A percentile compares a stretch with the other conserved stretches of the same genome.
Conservation (phyloP, 2,797 vertebrate genomes). For the Pseudochaenichthys georgianus region DNA sequence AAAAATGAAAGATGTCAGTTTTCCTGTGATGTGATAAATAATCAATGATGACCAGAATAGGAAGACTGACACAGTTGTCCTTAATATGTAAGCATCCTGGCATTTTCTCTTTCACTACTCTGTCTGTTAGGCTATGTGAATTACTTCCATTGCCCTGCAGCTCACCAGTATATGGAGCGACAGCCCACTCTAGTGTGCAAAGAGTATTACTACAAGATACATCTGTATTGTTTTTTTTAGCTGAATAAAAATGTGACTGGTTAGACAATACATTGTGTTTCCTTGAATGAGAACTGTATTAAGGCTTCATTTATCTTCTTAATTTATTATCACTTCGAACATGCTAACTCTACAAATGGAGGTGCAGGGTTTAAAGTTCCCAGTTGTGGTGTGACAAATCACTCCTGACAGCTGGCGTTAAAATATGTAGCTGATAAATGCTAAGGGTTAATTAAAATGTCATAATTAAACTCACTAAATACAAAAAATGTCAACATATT, state of each 20-base stretch:
- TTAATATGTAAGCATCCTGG: neutral
- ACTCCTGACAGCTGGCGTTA: no score
- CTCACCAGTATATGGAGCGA: constrained; percentile 8
- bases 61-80: neutral
- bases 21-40: neutral
- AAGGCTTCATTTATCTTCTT: no score
- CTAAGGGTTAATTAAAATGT: neutral
- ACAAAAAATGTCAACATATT: neutral
- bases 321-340: neutral
- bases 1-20: neutral
- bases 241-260: no score
- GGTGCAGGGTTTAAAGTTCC: neutral
- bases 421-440: neutral
- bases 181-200: constrained; percentile 62
- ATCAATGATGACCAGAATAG: neutral
- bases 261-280: neutral
- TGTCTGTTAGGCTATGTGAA: neutral
- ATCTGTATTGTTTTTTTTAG: neutral
- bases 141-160: neutral
- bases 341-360: neutral
- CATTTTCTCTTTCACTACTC: constrained; percentile 7
- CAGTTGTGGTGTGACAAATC: neutral
- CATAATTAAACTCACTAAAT: neutral
- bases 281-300: neutral
- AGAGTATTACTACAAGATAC: constrained; percentile 35